Base-by-base conservation (phyloP, 2,113 vertebrate genomes). In the Prunella himalayana region DNA sequence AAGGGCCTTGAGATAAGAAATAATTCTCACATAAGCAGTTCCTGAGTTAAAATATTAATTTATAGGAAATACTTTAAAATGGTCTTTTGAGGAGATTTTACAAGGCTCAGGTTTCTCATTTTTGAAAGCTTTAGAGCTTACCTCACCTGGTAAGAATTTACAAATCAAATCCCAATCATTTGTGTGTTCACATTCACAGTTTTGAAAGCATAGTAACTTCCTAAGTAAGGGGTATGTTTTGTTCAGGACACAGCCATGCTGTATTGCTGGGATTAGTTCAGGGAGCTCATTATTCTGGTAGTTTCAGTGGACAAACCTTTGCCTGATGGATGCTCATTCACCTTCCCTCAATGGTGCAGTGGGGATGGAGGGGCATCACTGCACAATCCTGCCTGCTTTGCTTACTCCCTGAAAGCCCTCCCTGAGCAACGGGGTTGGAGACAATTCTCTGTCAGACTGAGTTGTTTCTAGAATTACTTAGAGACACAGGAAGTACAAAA, bases 1-100 rank as follows among this genome's bases (percentile, higher is more conserved):
- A 96, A 95, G 85, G 94, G 78, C 92, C 86, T 81, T 64, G 70
- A 96, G 94, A 94, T 95, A 95, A 88, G 94, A 95, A 92, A 78
- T 91, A 84, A 95, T 92, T 86, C 85, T 92, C 81, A 91, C 75
- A 93, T 95, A 94, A 93, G 90, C 88, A 92, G 71, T 89, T 94
- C 25, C 56, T 49, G 41, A 75, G 75, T 87, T 96, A 95, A 94
- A 97, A 90, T 96, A 96, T 93, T 96, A 95, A 96, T 93, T 95
- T 92, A 85, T 90, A 86, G 77, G 80, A 95, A 95, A 92, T 89
- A 75, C 78, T 93, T 96, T 37, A 8, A 61, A 95, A 96, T 90
- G 56, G 68, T 90, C 77, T 95, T 95, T 89, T 86, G 94, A 94
- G 45, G 69, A 86, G 72, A 83, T 90, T 96, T 94, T 93, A 51